Evolutionary conservation across 2,113 vertebrate genomes (phyloP).

Genomic region (Rhinopomastus cyanomelas): DNA sequence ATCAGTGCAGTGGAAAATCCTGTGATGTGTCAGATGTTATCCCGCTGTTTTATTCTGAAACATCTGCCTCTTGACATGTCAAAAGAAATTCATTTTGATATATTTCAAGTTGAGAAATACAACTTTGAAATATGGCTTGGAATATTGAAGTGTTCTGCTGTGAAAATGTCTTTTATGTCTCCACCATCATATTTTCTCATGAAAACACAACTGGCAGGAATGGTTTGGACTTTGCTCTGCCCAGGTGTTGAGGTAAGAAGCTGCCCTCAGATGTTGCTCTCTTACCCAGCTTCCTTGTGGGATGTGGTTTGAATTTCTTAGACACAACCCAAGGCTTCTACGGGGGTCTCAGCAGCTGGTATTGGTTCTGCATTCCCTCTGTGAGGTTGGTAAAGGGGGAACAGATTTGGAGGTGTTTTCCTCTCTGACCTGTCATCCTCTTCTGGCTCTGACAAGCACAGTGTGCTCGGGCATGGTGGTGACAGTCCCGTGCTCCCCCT

Average conservation of each 20-base stretch:
- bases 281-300: neutral
- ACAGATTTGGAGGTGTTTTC: neutral
- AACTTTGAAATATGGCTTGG: conserved; percentile 15
- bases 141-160: neutral
- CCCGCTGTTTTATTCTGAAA: neutral
- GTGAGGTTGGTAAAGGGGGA: neutral
- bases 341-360: rapidly evolving
- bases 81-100: neutral
- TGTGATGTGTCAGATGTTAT: neutral
- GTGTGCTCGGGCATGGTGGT: neutral
- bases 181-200: neutral
- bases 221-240: neutral
- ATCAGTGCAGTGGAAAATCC: neutral
- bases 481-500: neutral
- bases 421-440: neutral
- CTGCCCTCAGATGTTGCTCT: neutral
- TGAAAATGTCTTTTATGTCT: neutral
- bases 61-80: conserved; percentile 19
- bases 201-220: neutral
- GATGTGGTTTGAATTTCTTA: neutral
- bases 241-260: conserved; percentile 8
- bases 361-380: rapidly evolving
- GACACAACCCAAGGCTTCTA: neutral
- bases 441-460: neutral
- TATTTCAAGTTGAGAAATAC: conserved; percentile 13